Evolutionary conservation across 2,113 vertebrate species (phyloP).

Genomic region (Bostrychus sinensis): DNA sequence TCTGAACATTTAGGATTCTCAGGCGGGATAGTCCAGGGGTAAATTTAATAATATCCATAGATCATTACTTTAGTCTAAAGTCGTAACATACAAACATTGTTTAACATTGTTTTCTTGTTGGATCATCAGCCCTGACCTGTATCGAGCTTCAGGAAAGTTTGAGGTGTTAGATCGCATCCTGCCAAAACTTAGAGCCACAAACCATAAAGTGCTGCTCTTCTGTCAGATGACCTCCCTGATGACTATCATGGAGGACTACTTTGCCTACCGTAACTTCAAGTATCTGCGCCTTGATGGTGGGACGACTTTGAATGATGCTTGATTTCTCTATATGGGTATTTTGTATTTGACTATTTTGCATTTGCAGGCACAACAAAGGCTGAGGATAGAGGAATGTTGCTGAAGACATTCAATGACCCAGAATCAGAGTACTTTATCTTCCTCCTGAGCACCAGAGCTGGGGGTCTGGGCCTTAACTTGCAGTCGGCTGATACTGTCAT

Average conservation of each 20-base stretch:
- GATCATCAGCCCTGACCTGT: slow-evolving; percentile 81
- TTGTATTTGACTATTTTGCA: background rate
- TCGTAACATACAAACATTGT: background rate
- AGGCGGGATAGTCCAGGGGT: slow-evolving; percentile 95
- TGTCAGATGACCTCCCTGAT: slow-evolving; percentile 99
- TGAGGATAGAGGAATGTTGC: slow-evolving; percentile 92
- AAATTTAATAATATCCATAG: slow-evolving; percentile 45
- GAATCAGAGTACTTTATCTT: slow-evolving; percentile 93
- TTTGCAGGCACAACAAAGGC: slow-evolving; percentile 92
- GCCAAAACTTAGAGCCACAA: slow-evolving; percentile 91
- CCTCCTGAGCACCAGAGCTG: slow-evolving; percentile 92
- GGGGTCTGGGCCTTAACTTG: slow-evolving; percentile 93
- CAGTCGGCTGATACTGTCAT: slow-evolving; percentile 96
- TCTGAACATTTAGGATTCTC: slow-evolving; percentile 97
- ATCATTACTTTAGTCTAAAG: background rate
- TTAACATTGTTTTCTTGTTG: background rate
- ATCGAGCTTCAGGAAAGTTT: slow-evolving; percentile 96
- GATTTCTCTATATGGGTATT: slow-evolving; percentile 7
- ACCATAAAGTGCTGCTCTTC: slow-evolving; percentile 97
- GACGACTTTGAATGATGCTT: slow-evolving; percentile 33
- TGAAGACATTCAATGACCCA: slow-evolving; percentile 95
- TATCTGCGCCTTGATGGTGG: slow-evolving; percentile 96
- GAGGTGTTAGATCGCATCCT: slow-evolving; percentile 95
- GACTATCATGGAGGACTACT: slow-evolving; percentile 99
- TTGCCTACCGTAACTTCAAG: slow-evolving; percentile 94